These are phyloP conservation scores for Spilogale gracilis DNA, from an alignment of 2,113 vertebrate species.

Conservation along the genomic window DNA sequence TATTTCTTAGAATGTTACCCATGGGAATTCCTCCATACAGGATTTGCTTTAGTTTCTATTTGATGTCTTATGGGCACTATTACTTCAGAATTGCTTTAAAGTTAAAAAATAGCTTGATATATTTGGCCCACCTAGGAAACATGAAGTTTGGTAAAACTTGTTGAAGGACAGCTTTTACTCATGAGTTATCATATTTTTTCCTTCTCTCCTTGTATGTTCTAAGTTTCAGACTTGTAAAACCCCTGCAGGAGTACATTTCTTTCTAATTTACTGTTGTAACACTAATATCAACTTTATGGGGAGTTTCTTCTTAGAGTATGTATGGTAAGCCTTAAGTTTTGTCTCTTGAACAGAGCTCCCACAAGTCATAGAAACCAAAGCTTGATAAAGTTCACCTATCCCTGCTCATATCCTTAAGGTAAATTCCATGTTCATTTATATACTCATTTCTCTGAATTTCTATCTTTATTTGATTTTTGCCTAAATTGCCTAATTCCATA, in stretches of 20 bases:
- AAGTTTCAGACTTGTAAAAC: neutral
- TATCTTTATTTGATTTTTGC: slow-evolving; percentile 3
- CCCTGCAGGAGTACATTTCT: neutral
- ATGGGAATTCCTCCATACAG: neutral
- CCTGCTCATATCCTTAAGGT: neutral
- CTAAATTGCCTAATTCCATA: neutral
- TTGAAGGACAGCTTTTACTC: neutral
- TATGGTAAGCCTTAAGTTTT: neutral
- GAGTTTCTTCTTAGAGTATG: neutral
- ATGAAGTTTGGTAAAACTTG: neutral
- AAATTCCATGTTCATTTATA: neutral
- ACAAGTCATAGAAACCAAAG: neutral
- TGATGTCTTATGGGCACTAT: neutral
- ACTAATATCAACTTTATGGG: neutral
- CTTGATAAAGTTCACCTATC: neutral
- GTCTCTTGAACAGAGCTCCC: neutral
- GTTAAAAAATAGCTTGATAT: neutral
- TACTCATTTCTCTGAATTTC: neutral
- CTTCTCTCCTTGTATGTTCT: neutral
- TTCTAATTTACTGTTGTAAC: neutral
- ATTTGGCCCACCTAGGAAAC: neutral
- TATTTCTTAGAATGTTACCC: neutral
- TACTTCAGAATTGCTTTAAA: neutral
- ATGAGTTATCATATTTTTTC: neutral
- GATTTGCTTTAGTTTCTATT: neutral